Conservation (phyloP, 2,797 vertebrate genomes). For the Mallotus villosus region DNA sequence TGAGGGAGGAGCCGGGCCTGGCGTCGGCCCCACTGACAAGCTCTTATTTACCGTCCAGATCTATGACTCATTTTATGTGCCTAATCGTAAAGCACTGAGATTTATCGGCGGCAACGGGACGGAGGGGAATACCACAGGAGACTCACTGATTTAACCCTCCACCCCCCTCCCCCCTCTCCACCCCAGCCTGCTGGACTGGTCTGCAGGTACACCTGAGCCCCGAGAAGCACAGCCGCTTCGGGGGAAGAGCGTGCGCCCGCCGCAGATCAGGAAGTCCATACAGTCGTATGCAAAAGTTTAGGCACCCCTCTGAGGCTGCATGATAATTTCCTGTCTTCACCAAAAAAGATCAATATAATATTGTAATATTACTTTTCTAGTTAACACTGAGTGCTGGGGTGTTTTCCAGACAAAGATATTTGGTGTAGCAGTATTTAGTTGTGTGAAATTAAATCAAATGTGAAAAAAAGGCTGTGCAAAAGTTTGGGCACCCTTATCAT, state of each 20-base stretch:
- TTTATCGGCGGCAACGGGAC: slow-evolving; percentile 77
- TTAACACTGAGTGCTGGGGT: too few species aligned
- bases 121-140: slow-evolving; percentile 73
- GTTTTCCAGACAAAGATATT: too few species aligned
- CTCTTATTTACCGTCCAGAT: slow-evolving; percentile 82
- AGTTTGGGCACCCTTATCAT: too few species aligned
- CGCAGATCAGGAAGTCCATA: slow-evolving; percentile 53
- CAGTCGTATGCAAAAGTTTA: too few species aligned
- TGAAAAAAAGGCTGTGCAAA: too few species aligned
- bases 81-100: slow-evolving; percentile 83
- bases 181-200: slow-evolving; percentile 24
- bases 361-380: too few species aligned
- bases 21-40: slow-evolving; percentile 76
- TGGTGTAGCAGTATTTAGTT: too few species aligned
- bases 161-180: slow-evolving; percentile 13
- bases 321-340: too few species aligned
- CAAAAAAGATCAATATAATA: too few species aligned
- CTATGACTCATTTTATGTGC: slow-evolving; percentile 82
- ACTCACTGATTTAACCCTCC: slow-evolving; percentile 63
- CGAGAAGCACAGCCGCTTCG: slow-evolving; percentile 43
- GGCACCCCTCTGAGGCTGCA: too few species aligned
- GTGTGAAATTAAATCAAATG: too few species aligned
- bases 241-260: slow-evolving; percentile 41
- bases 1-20: slow-evolving; percentile 60
- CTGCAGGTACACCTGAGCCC: slow-evolving; percentile 58